phyloP scores from a whole-genome alignment of 2,797 vertebrate species.

The Sparidentex hasta region DNA sequence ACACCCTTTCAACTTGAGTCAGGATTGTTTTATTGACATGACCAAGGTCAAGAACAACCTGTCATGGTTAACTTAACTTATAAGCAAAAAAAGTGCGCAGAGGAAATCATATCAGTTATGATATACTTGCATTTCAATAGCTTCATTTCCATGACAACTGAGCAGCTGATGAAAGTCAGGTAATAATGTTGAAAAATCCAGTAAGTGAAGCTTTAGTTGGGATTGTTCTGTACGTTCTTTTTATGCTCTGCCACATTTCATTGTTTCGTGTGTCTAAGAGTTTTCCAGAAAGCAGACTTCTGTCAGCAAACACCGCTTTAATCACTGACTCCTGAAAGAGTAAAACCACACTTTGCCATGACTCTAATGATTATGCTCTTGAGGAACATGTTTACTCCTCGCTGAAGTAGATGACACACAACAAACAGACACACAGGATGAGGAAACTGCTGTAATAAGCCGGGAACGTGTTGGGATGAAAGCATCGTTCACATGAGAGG shows the following conservation, averaged over 20 bases:
- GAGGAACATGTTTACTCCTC: slow-evolving; percentile 33
- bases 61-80: not conserved
- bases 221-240: not conserved
- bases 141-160: not conserved
- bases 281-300: slow-evolving; percentile 1
- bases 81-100: not conserved
- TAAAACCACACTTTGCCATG: slow-evolving; percentile 23
- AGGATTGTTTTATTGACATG: not conserved
- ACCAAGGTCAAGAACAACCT: not conserved
- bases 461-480: slow-evolving; percentile 58
- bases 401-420: slow-evolving; percentile 24
- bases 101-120: not conserved
- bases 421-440: slow-evolving; percentile 17
- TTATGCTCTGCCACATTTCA: not conserved
- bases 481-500: slow-evolving; percentile 69
- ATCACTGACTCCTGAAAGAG: slow-evolving; percentile 19
- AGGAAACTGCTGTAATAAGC: slow-evolving; percentile 45
- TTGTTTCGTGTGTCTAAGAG: not conserved
- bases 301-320: not conserved
- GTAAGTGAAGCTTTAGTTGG: not conserved
- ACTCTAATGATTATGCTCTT: slow-evolving; percentile 26
- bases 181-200: not conserved
- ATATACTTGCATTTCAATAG: not conserved
- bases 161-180: not conserved
- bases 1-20: not conserved